A percentile compares a stretch with the other conserved stretches of the same genome.
Evolutionary conservation across 2,888 invertebrate species (phyloP).

Genomic region (Sialis fuliginosa): DNA sequence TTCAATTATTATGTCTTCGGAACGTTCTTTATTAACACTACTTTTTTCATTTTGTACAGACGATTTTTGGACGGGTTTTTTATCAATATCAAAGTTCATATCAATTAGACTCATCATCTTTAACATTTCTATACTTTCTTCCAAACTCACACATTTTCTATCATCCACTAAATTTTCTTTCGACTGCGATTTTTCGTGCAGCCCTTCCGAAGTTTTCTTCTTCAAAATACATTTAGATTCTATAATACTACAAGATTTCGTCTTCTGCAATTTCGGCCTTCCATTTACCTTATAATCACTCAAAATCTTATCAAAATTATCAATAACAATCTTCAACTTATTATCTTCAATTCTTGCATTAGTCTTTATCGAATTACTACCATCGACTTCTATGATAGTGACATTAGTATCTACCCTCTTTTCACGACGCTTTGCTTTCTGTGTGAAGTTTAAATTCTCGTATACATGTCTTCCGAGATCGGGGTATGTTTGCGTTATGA

Average conservation of each 20-base stretch:
- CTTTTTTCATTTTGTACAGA: too few species aligned
- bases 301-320: conserved; percentile 34
- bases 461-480: conserved; percentile 20
- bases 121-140: neutral
- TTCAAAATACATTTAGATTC: conserved; percentile 49
- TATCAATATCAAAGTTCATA: conserved; percentile 7
- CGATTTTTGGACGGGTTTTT: too few species aligned
- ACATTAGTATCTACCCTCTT: conserved; percentile 23
- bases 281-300: conserved; percentile 22
- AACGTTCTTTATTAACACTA: too few species aligned
- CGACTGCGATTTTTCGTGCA: neutral
- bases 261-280: conserved; percentile 44
- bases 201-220: conserved; percentile 31
- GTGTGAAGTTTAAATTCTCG: conserved; percentile 26
- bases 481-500: conserved; percentile 1
- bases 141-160: neutral
- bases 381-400: conserved; percentile 22
- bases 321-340: conserved; percentile 29
- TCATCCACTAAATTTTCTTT: neutral
- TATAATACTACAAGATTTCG: conserved; percentile 51
- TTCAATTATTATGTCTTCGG: too few species aligned
- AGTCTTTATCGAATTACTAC: conserved; percentile 1
- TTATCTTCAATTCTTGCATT: conserved; percentile 19
- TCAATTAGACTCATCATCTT: conserved; percentile 19
- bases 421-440: neutral